phyloP scores from a whole-genome alignment of 2,888 invertebrate species.

The Drosophila anceps region DNA sequence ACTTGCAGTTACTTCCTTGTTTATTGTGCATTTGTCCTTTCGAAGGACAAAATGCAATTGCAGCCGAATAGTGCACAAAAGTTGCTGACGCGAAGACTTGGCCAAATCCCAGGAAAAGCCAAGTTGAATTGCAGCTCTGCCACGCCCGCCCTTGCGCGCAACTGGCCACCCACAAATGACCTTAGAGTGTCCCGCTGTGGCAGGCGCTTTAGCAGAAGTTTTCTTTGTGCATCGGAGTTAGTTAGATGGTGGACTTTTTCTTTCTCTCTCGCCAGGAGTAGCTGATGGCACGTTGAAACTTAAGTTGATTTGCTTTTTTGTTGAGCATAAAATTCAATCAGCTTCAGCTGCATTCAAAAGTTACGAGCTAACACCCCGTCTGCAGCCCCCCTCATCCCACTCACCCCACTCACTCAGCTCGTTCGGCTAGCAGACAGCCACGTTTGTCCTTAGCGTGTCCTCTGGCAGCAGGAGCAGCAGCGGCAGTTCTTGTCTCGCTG shows the following conservation, averaged over 20 bases:
- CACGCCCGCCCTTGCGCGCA: background rate
- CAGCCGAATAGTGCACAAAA: constrained; percentile 24
- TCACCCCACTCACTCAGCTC: background rate
- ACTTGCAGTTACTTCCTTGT: constrained; percentile 13
- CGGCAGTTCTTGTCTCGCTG: constrained; percentile 53
- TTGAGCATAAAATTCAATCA: constrained; percentile 80
- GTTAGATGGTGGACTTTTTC: background rate
- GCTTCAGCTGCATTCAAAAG: constrained; percentile 79
- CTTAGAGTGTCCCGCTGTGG: constrained; percentile 52
- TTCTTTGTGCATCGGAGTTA: background rate
- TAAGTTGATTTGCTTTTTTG: constrained; percentile 70
- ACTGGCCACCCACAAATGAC: constrained; percentile 27
- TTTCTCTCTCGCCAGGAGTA: background rate
- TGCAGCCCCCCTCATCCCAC: background rate
- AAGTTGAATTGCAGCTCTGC: constrained; percentile 23
- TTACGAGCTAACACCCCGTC: constrained; percentile 58
- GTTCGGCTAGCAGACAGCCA: constrained; percentile 52
- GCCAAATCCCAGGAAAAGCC: constrained; percentile 43
- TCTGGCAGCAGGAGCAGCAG: constrained; percentile 51
- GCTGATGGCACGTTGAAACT: constrained; percentile 58
- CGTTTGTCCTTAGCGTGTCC: constrained; percentile 80
- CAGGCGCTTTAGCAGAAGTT: constrained; percentile 33
- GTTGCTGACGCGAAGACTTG: constrained; percentile 33
- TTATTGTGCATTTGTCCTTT: constrained; percentile 82
- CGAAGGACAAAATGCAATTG: constrained; percentile 76